A percentile compares a stretch with the other conserved stretches of the same genome.
These are phyloP conservation scores for Platyscapa corneri DNA, from an alignment of 1,140 invertebrate genomes.

Conservation along the genomic window DNA sequence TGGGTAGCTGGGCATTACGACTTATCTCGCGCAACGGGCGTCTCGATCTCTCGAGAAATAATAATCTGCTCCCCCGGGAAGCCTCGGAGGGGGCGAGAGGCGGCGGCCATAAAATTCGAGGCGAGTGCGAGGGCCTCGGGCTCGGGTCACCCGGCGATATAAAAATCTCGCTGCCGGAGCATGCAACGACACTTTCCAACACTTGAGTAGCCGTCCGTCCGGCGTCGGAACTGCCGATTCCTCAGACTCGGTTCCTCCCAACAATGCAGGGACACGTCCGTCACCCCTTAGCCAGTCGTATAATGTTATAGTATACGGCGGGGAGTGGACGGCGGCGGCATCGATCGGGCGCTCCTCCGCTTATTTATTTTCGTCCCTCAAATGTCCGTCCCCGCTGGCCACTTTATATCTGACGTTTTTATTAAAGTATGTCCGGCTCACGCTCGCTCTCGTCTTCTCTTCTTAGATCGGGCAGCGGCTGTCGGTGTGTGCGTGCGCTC, in stretches of 20 bases:
- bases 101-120: not conserved
- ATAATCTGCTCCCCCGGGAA: not conserved
- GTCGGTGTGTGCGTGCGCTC: not conserved
- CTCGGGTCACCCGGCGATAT: not conserved
- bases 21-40: too few relatives aligned
- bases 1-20: not conserved
- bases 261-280: conserved; percentile 20
- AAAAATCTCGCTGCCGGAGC: conserved; percentile 14
- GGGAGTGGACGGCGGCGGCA: too few relatives aligned
- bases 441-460: conserved; percentile 4
- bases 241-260: not conserved
- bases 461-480: conserved; percentile 41
- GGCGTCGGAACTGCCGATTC: not conserved
- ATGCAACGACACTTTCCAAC: conserved; percentile 41
- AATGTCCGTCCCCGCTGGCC: conserved; percentile 70
- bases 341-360: conserved; percentile 61
- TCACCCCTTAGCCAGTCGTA: conserved; percentile 35
- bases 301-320: conserved; percentile 34
- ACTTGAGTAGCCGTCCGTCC: not conserved
- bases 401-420: conserved; percentile 76
- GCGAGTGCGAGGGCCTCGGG: conserved; percentile 5
- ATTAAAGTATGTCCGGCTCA: conserved; percentile 68
- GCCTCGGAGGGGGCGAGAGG: not conserved
- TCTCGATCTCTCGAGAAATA: not conserved
- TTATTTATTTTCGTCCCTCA: conserved; percentile 70